phyloP scores from a whole-genome alignment of 2,113 vertebrate species.

The Lophura nycthemera region DNA sequence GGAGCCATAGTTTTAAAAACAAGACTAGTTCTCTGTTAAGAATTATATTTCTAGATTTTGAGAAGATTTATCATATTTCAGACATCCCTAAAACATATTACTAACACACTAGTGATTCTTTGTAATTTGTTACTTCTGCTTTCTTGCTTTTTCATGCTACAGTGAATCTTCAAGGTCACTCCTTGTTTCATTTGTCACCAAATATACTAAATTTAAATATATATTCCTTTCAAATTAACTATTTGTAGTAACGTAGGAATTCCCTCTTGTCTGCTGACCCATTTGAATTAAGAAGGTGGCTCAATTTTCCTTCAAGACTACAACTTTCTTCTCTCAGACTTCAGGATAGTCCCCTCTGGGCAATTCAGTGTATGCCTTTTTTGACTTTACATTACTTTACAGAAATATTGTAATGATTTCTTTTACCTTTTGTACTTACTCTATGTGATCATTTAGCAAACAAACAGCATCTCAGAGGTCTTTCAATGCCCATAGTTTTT shows the following conservation, averaged over 20 bases:
- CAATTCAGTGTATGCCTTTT: background rate
- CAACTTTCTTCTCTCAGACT: background rate
- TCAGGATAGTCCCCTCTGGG: fast-evolving
- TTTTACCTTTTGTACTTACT: background rate
- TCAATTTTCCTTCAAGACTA: background rate
- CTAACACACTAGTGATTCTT: background rate
- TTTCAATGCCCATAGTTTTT: background rate
- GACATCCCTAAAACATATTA: background rate
- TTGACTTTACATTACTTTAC: background rate
- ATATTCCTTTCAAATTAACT: background rate
- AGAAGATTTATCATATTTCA: background rate
- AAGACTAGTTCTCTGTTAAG: background rate
- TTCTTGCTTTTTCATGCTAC: background rate
- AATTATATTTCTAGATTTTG: background rate
- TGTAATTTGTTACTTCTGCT: background rate
- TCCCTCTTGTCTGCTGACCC: background rate
- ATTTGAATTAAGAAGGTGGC: background rate
- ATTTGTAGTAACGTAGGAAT: background rate
- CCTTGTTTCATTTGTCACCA: background rate
- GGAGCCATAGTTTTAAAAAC: background rate
- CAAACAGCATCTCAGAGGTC: background rate
- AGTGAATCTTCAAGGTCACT: background rate
- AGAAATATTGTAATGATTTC: background rate
- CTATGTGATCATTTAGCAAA: background rate
- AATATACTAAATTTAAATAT: background rate